Percentiles rank a stretch among this genome's conserved stretches.
phyloP scores from a whole-genome alignment of 2,888 invertebrate genomes.

The Galerucella nymphaeae region DNA sequence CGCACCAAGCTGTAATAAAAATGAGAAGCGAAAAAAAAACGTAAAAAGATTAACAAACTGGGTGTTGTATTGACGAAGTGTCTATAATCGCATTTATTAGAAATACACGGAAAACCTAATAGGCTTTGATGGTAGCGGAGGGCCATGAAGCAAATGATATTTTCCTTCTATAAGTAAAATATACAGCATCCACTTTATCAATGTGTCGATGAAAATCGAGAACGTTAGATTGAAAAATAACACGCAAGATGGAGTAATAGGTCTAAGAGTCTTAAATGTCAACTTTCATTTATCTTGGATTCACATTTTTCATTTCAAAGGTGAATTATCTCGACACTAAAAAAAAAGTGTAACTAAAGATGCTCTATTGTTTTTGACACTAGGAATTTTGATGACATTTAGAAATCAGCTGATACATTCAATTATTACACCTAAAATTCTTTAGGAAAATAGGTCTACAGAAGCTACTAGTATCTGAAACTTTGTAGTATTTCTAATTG shows the following conservation, averaged over 20 bases:
- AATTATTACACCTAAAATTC: too few species aligned
- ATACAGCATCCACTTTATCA: conserved; percentile 62
- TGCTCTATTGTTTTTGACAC: too few species aligned
- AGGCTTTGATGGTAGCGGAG: conserved; percentile 41
- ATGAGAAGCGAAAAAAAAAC: conserved; percentile 27
- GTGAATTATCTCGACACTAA: too few species aligned
- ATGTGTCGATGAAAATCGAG: conserved; percentile 56
- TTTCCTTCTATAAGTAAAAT: conserved; percentile 61
- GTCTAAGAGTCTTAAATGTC: neutral
- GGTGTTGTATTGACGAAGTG: conserved; percentile 40
- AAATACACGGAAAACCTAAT: conserved; percentile 41
- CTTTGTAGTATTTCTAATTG: too few species aligned
- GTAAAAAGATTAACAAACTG: conserved; percentile 38
- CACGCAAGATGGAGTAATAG: conserved; percentile 38
- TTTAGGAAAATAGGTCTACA: too few species aligned
- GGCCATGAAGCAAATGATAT: conserved; percentile 47
- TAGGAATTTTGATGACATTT: too few species aligned
- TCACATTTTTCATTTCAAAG: too few species aligned
- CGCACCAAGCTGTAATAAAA: conserved; percentile 22
- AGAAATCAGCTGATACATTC: too few species aligned
- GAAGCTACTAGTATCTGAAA: too few species aligned
- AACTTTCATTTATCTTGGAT: too few species aligned
- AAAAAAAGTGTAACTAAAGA: too few species aligned
- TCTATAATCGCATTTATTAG: conserved; percentile 53
- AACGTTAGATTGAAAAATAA: conserved; percentile 54